phyloP scores from a whole-genome alignment of 2,888 invertebrate genomes.

The Branchellion lobata region DNA sequence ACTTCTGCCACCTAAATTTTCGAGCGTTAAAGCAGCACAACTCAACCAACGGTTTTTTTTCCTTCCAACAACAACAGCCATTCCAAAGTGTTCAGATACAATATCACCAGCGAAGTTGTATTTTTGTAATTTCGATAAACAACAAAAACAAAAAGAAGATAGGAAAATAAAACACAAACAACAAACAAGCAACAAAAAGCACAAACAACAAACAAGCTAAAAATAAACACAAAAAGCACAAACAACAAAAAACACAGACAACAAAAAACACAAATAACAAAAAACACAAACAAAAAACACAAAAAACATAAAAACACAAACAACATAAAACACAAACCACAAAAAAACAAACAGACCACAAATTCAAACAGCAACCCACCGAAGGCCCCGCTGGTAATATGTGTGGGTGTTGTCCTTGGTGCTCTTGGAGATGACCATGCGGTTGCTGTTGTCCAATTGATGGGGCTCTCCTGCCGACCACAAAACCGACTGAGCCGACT shows the following conservation, averaged over 20 bases:
- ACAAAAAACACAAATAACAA: background rate
- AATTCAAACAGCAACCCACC: conserved; percentile 37
- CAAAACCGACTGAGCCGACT: conserved; percentile 50
- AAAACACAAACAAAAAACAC: background rate
- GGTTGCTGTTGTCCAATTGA: conserved; percentile 45
- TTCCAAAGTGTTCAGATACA: too few relatives aligned
- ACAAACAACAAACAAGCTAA: too few relatives aligned
- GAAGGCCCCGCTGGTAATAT: conserved; percentile 49
- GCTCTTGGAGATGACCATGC: conserved; percentile 48
- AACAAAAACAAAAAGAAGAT: too few relatives aligned
- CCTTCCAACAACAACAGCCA: too few relatives aligned
- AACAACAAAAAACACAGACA: background rate
- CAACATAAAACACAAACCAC: background rate
- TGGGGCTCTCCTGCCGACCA: conserved; percentile 47
- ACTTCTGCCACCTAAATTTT: too few relatives aligned
- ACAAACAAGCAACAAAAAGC: too few relatives aligned
- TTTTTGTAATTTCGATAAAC: too few relatives aligned
- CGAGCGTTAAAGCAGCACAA: too few relatives aligned
- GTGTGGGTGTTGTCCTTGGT: conserved; percentile 43
- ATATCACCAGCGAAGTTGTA: too few relatives aligned
- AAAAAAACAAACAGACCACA: background rate
- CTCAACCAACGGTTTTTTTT: too few relatives aligned
- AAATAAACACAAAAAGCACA: too few relatives aligned
- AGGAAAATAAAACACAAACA: too few relatives aligned
- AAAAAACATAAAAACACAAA: background rate